Evolutionary conservation across 2,888 invertebrate species (phyloP).

Genomic region (Drosophila affinis): DNA sequence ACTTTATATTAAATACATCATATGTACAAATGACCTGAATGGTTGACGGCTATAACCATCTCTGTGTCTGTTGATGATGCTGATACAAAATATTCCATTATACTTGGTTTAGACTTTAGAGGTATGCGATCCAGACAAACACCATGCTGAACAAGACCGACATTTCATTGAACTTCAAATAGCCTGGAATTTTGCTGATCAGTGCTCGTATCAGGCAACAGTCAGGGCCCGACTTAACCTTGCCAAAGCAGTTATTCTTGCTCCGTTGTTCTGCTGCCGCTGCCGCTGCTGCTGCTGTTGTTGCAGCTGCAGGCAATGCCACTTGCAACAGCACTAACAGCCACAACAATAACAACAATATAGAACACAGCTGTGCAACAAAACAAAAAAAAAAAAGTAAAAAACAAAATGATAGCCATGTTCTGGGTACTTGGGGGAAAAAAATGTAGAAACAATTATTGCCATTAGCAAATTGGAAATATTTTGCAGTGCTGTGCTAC

Average conservation of each 20-base stretch:
- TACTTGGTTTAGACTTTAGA: too few species aligned
- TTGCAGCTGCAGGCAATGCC: slow-evolving; percentile 66
- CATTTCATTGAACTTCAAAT: background rate
- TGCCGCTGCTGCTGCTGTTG: slow-evolving; percentile 39
- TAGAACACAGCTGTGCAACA: slow-evolving; percentile 73
- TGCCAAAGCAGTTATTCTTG: slow-evolving; percentile 47
- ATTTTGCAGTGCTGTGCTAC: slow-evolving; percentile 56
- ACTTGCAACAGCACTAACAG: slow-evolving; percentile 53
- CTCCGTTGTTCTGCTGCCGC: slow-evolving; percentile 31
- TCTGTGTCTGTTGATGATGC: too few species aligned
- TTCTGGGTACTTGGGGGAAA: slow-evolving; percentile 33
- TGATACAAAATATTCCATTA: too few species aligned
- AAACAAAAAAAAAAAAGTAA: slow-evolving; percentile 27
- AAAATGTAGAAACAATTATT: slow-evolving; percentile 66
- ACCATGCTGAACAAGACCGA: too few species aligned
- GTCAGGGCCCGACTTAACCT: slow-evolving; percentile 63
- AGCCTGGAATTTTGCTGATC: slow-evolving; percentile 24
- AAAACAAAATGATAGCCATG: slow-evolving; percentile 62
- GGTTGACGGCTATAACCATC: too few species aligned
- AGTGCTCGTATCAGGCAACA: slow-evolving; percentile 50
- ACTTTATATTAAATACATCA: too few species aligned
- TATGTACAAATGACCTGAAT: too few species aligned
- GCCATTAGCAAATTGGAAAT: slow-evolving; percentile 65
- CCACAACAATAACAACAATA: slow-evolving; percentile 55
- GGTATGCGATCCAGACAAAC: too few species aligned